phyloP scores from a whole-genome alignment of 2,888 invertebrate species.

The Sinohyriopsis cumingii region DNA sequence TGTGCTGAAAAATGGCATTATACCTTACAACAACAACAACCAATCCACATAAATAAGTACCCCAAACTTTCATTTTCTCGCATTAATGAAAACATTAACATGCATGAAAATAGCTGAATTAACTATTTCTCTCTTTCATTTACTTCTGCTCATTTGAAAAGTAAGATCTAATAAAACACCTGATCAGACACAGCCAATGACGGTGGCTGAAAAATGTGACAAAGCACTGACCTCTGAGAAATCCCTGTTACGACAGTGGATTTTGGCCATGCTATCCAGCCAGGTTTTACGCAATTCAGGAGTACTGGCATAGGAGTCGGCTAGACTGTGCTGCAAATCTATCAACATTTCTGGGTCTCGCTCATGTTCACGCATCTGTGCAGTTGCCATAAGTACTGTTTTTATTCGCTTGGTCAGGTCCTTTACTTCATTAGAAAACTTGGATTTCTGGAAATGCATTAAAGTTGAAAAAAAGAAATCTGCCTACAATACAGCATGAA shows the following conservation, averaged over 20 bases:
- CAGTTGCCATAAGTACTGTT: conserved; percentile 95
- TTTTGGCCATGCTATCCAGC: conserved; percentile 92
- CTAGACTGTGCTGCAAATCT: conserved; percentile 91
- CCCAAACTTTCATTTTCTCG: no score
- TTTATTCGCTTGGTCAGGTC: conserved; percentile 93
- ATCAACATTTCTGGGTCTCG: conserved; percentile 93
- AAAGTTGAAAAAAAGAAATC: conserved; percentile 4
- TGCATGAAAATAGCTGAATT: not conserved
- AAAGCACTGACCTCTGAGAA: conserved; percentile 83
- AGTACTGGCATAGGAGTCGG: conserved; percentile 90
- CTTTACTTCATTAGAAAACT: conserved; percentile 90
- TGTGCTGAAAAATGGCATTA: no score
- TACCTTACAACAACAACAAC: no score
- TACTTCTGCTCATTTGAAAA: not conserved
- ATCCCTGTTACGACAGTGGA: conserved; percentile 87
- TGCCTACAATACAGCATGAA: no score
- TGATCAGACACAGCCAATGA: no score
- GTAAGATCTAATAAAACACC: not conserved
- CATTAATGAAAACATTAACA: not conserved
- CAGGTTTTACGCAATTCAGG: conserved; percentile 95
- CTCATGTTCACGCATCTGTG: conserved; percentile 91
- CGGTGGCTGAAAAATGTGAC: no score
- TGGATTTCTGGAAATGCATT: conserved; percentile 72
- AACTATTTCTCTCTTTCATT: not conserved
- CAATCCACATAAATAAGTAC: no score